Conservation (phyloP, 2,113 vertebrate genomes). For the Carassius gibelio region DNA sequence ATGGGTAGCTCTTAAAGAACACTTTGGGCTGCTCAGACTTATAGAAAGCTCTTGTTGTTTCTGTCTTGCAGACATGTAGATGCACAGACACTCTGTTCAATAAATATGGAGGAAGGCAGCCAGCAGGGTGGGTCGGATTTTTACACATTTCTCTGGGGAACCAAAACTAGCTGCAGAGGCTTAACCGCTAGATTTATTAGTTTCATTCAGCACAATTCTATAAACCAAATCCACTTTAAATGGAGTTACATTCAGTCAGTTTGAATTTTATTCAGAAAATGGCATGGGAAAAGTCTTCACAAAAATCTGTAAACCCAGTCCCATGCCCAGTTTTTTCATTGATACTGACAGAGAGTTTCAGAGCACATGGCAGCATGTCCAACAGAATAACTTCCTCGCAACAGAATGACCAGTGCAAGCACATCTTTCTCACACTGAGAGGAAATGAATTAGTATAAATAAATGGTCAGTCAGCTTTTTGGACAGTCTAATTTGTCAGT, state of each 20-base stretch:
- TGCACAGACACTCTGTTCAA: constrained; percentile 32
- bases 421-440: background rate
- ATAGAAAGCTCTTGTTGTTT: background rate
- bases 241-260: background rate
- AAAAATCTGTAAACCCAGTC: background rate
- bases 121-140: constrained; percentile 29
- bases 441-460: constrained; percentile 9
- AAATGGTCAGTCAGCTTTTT: constrained; percentile 21
- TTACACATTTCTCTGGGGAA: constrained; percentile 17
- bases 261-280: constrained; percentile 17
- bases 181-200: constrained; percentile 28
- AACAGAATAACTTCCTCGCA: too few relatives aligned
- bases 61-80: constrained; percentile 21
- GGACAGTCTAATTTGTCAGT: background rate
- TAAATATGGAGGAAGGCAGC: constrained; percentile 31
- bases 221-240: constrained; percentile 30
- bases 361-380: constrained; percentile 7
- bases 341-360: constrained; percentile 8
- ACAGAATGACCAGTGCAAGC: background rate
- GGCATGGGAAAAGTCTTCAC: background rate
- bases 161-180: constrained; percentile 11
- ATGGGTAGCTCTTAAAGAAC: constrained; percentile 9
- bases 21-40: background rate
- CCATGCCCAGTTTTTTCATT: constrained; percentile 25
- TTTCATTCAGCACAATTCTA: constrained; percentile 20